phyloP scores from a whole-genome alignment of 2,888 invertebrate species.

The Tipula lateralis region DNA sequence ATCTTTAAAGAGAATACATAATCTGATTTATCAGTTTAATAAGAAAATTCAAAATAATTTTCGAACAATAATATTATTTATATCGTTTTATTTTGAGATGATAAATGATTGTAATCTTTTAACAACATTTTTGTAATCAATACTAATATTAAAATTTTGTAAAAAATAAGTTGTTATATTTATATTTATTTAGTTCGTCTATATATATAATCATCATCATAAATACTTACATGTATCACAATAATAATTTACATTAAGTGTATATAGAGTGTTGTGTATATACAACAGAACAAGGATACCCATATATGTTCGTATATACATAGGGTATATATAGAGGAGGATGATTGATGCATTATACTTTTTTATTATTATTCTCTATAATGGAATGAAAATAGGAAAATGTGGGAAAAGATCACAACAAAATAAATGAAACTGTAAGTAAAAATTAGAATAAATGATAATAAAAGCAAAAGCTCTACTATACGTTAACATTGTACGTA shows the following conservation, averaged over 20 bases:
- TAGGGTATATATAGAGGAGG: background rate
- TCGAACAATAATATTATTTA: background rate
- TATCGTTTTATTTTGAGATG: background rate
- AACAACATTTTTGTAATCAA: background rate
- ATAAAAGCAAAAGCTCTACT: background rate
- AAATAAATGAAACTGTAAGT: conserved; percentile 6
- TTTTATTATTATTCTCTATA: background rate
- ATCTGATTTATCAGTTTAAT: too few species aligned
- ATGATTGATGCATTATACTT: conserved; percentile 11
- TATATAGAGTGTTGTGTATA: too few species aligned
- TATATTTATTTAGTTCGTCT: background rate
- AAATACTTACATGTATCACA: background rate
- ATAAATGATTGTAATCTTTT: background rate
- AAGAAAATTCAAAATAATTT: too few species aligned
- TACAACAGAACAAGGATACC: too few species aligned
- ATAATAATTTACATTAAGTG: background rate
- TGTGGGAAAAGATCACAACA: background rate
- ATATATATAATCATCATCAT: conserved; percentile 13
- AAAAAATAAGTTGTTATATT: background rate
- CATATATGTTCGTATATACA: background rate
- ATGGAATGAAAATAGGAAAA: conserved; percentile 11
- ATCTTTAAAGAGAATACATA: too few species aligned
- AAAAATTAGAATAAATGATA: conserved; percentile 24
- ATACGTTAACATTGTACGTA: background rate
- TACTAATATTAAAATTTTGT: background rate